A percentile compares a stretch with the other conserved stretches of the same genome.
Evolutionary conservation across 2,797 vertebrate genomes (phyloP).

Genomic region (Telmatherina bonti): DNA sequence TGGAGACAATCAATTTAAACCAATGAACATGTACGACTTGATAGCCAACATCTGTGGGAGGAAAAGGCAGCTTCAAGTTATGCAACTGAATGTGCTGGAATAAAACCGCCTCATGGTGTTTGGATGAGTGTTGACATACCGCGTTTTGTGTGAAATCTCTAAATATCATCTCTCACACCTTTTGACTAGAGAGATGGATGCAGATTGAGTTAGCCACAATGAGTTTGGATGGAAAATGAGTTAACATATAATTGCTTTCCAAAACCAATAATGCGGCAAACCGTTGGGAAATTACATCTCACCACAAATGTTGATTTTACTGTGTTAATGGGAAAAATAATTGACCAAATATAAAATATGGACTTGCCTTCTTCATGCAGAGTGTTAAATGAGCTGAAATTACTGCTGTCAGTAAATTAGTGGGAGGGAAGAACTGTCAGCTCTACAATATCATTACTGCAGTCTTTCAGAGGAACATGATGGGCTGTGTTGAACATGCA

Average conservation of each 20-base stretch:
- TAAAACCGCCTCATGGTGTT: slow-evolving; percentile 26
- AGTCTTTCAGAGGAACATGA: background rate
- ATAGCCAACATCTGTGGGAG: slow-evolving; percentile 46
- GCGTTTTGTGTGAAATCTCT: slow-evolving; percentile 35
- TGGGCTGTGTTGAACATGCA: slow-evolving; percentile 1
- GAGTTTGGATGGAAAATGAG: background rate
- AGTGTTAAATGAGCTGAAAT: background rate
- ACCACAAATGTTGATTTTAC: background rate
- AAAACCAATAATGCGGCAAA: background rate
- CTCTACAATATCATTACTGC: background rate
- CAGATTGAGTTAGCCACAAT: background rate
- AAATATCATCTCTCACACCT: slow-evolving; percentile 26
- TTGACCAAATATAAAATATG: background rate
- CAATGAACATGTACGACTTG: slow-evolving; percentile 40
- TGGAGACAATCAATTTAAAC: slow-evolving; percentile 28
- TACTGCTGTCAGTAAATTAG: background rate
- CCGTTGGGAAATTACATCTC: background rate
- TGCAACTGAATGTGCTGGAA: slow-evolving; percentile 51
- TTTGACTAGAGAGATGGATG: background rate
- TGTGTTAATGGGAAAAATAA: background rate
- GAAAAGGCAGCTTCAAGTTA: slow-evolving; percentile 39
- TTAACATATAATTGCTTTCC: background rate
- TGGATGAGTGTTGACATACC: slow-evolving; percentile 19
- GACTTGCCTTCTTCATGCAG: background rate
- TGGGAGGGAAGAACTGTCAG: background rate